A percentile compares a stretch with the other conserved stretches of the same genome.
These are phyloP conservation scores for Drosophila punjabiensis DNA, from an alignment of 1,140 invertebrate genomes.

Conservation along the genomic window DNA sequence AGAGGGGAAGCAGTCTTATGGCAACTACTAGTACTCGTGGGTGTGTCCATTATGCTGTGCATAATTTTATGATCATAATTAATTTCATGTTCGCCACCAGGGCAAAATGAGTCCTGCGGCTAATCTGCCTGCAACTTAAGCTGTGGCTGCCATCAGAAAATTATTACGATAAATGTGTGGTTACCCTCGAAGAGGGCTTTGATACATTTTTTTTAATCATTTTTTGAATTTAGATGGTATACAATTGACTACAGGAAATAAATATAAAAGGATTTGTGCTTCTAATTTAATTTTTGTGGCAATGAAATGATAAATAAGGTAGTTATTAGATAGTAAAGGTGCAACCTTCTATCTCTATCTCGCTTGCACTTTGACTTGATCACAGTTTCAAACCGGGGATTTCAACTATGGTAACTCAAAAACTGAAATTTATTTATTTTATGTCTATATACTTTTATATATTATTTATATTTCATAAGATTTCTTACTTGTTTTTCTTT, in stretches of 20 bases:
- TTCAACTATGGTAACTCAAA: too few relatives aligned
- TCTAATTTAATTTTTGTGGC: too few relatives aligned
- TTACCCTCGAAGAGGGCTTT: background rate
- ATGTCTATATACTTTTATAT: too few relatives aligned
- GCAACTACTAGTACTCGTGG: constrained; percentile 18
- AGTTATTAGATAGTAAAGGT: background rate
- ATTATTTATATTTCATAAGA: too few relatives aligned
- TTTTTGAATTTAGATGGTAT: background rate
- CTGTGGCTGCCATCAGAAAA: constrained; percentile 29
- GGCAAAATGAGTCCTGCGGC: constrained; percentile 36
- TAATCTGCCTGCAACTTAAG: constrained; percentile 17
- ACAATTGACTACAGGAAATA: too few relatives aligned
- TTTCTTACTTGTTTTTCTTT: too few relatives aligned
- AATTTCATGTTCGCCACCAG: constrained; percentile 58
- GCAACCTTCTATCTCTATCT: too few relatives aligned
- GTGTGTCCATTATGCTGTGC: constrained; percentile 49
- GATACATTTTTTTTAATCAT: background rate
- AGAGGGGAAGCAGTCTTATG: background rate
- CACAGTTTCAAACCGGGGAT: too few relatives aligned
- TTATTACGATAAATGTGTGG: constrained; percentile 2
- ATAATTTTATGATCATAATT: constrained; percentile 78
- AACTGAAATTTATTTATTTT: too few relatives aligned
- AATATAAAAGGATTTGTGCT: background rate
- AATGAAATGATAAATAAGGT: too few relatives aligned
- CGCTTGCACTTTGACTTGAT: too few relatives aligned